These are phyloP conservation scores for Kryptolebias ocellatus DNA, from an alignment of 2,797 vertebrate genomes.

Conservation along the genomic window DNA sequence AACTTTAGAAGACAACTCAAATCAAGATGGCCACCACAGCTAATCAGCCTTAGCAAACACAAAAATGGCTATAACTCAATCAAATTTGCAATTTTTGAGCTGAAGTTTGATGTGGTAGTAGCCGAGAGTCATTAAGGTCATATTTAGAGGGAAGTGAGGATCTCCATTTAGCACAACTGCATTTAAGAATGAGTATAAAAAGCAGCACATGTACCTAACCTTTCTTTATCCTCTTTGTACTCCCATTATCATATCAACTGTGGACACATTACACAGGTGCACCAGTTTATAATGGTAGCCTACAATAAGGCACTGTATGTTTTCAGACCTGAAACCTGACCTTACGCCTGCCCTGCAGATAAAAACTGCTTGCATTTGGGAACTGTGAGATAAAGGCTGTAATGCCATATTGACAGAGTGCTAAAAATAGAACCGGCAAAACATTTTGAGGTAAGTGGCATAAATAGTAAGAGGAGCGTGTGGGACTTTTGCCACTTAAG, in stretches of 20 bases:
- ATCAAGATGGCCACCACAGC: too few species aligned
- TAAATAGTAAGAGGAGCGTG: conserved; percentile 36
- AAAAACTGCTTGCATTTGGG: conserved; percentile 56
- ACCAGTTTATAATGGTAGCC: not conserved
- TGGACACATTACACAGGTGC: not conserved
- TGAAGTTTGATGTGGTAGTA: too few species aligned
- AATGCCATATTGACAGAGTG: conserved; percentile 47
- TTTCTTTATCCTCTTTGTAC: not conserved
- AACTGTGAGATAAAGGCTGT: conserved; percentile 53
- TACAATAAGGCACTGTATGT: not conserved
- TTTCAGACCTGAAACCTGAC: conserved; percentile 49
- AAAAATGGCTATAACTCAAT: too few species aligned
- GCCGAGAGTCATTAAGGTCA: not conserved
- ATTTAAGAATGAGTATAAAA: too few species aligned
- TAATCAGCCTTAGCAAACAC: too few species aligned
- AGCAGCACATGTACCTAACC: too few species aligned
- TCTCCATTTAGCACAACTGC: not conserved
- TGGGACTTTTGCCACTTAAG: conserved; percentile 33
- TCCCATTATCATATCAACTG: not conserved
- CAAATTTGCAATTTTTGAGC: too few species aligned
- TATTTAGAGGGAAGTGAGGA: not conserved
- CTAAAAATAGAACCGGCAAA: conserved; percentile 63
- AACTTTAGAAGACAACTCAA: too few species aligned
- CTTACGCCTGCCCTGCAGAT: conserved; percentile 22
- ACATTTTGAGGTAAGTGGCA: conserved; percentile 44